These are phyloP conservation scores for Drosophila subquinaria DNA, from an alignment of 2,888 invertebrate species.

Conservation along the genomic window DNA sequence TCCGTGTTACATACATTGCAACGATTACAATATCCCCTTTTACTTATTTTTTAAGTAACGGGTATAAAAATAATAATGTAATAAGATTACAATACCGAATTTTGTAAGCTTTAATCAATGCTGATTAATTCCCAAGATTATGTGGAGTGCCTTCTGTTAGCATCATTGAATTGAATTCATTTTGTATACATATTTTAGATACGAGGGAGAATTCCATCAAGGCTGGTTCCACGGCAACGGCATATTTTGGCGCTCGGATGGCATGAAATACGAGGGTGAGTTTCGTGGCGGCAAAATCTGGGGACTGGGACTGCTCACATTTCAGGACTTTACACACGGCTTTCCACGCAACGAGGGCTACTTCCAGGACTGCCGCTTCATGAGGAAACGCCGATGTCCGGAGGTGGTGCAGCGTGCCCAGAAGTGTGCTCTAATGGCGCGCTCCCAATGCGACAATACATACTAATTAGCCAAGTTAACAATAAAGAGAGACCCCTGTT, in stretches of 20 bases:
- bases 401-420: conserved; percentile 93
- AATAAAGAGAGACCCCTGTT: conserved; percentile 18
- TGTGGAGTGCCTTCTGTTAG: background rate
- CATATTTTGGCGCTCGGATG: conserved; percentile 95
- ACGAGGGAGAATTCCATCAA: conserved; percentile 96
- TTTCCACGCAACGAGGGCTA: conserved; percentile 96
- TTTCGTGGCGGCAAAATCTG: conserved; percentile 95
- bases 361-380: conserved; percentile 93
- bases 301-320: conserved; percentile 95
- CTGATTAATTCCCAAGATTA: background rate
- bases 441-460: conserved; percentile 90
- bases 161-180: background rate
- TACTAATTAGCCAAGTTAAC: conserved; percentile 62
- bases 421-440: conserved; percentile 93
- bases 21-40: no score
- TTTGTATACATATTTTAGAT: conserved; percentile 86
- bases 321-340: conserved; percentile 94
- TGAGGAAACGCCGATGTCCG: conserved; percentile 91
- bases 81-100: background rate
- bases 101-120: background rate
- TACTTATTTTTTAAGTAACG: no score
- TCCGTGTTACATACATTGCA: no score
- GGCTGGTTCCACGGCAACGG: conserved; percentile 98
- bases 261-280: conserved; percentile 97
- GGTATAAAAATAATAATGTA: background rate